phyloP scores from a whole-genome alignment of 2,888 invertebrate genomes.

The Drosophila suboccidentalis region DNA sequence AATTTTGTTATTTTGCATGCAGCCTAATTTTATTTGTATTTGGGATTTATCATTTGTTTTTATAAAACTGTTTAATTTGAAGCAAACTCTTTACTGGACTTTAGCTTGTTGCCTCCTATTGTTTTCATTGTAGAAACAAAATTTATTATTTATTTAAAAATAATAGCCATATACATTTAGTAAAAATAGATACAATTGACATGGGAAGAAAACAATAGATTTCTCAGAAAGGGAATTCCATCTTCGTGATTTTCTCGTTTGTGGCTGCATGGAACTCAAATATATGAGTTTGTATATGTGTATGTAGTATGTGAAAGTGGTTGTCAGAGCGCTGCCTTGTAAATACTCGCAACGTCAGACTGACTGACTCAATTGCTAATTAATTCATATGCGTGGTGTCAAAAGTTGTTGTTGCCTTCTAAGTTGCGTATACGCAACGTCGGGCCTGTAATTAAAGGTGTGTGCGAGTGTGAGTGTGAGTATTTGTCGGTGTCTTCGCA shows the following conservation, averaged over 20 bases:
- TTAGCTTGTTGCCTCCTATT: no score
- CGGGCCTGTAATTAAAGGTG: conserved; percentile 56
- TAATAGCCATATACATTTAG: no score
- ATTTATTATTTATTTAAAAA: no score
- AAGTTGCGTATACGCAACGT: conserved; percentile 46
- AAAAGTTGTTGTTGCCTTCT: conserved; percentile 46
- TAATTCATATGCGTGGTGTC: conserved; percentile 69
- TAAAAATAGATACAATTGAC: not conserved
- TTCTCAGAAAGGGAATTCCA: not conserved
- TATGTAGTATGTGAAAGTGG: conserved; percentile 9
- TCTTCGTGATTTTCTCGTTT: not conserved
- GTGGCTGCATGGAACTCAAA: not conserved
- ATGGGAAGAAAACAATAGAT: not conserved
- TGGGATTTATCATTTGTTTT: no score
- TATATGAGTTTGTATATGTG: not conserved
- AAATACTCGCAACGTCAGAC: conserved; percentile 27
- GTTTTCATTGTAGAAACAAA: no score
- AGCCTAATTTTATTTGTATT: no score
- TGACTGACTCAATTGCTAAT: conserved; percentile 60
- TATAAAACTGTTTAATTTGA: no score
- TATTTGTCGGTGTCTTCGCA: conserved; percentile 28
- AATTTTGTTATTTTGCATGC: no score
- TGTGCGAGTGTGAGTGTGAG: conserved; percentile 17
- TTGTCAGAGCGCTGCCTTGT: conserved; percentile 21
- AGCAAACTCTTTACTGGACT: no score